A percentile compares a stretch with the other conserved stretches of the same genome.
Evolutionary conservation across 2,797 vertebrate genomes (phyloP).

Genomic region (Aphelocoma californica): DNA sequence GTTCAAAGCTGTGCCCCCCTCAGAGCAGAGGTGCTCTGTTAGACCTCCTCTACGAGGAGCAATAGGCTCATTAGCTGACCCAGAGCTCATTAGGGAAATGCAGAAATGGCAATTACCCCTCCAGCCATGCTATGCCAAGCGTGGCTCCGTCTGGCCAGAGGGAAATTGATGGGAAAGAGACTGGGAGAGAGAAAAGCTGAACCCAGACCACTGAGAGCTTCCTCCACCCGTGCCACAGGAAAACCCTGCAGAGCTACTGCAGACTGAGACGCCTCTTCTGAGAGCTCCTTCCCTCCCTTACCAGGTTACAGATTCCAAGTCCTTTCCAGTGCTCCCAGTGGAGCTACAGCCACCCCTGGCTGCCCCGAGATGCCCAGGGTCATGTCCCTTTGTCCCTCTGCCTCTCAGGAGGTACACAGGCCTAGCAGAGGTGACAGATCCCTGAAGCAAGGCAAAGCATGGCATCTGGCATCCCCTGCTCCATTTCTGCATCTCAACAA

Average conservation of each 20-base stretch:
- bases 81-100: not conserved
- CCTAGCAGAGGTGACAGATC: not conserved
- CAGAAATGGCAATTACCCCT: not conserved
- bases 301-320: not conserved
- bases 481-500: not conserved
- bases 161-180: not conserved
- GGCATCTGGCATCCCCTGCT: not conserved
- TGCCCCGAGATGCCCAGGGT: fast-evolving
- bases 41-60: not conserved
- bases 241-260: not conserved
- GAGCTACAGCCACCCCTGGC: not conserved
- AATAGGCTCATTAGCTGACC: conserved; percentile 2
- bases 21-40: not conserved
- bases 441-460: not conserved
- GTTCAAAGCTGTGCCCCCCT: not conserved
- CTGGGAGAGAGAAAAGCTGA: not conserved
- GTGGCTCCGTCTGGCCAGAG: fast-evolving
- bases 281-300: not conserved
- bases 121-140: not conserved
- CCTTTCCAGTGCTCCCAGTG: not conserved
- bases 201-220: not conserved
- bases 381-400: fast-evolving
- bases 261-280: not conserved
- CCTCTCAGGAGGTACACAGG: not conserved
- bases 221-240: not conserved